These are phyloP conservation scores for Lypha dubia DNA, from an alignment of 2,888 invertebrate species.

Conservation along the genomic window DNA sequence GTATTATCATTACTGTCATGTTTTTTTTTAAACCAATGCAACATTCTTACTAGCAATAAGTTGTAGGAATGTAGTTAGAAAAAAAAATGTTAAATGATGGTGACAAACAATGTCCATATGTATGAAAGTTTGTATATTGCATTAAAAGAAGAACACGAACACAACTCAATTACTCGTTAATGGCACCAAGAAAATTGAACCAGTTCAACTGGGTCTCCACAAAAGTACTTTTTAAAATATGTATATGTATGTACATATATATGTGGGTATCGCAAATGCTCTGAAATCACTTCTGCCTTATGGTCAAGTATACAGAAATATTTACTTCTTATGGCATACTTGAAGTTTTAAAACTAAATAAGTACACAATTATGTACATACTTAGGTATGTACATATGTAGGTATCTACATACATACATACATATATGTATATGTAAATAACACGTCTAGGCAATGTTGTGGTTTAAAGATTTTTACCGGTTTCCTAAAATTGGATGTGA, in stretches of 20 bases:
- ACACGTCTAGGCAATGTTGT: neutral
- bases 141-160: neutral
- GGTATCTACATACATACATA: neutral
- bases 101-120: slow-evolving; percentile 52
- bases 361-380: too few relatives aligned
- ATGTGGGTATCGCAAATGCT: too few relatives aligned
- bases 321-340: neutral
- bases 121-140: too few relatives aligned
- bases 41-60: too few relatives aligned
- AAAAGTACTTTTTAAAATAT: neutral
- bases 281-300: neutral
- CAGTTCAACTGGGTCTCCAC: slow-evolving; percentile 56
- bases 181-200: slow-evolving; percentile 50
- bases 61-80: neutral
- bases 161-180: slow-evolving; percentile 13
- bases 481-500: slow-evolving; percentile 44
- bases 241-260: too few relatives aligned
- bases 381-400: slow-evolving; percentile 9
- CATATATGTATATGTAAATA: neutral
- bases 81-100: neutral
- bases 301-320: neutral
- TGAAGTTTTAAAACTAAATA: neutral
- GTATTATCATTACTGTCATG: neutral
- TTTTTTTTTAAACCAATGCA: neutral
- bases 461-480: slow-evolving; percentile 47